Base-by-base conservation (phyloP, 2,113 vertebrate genomes). In the Pogona vitticeps region DNA sequence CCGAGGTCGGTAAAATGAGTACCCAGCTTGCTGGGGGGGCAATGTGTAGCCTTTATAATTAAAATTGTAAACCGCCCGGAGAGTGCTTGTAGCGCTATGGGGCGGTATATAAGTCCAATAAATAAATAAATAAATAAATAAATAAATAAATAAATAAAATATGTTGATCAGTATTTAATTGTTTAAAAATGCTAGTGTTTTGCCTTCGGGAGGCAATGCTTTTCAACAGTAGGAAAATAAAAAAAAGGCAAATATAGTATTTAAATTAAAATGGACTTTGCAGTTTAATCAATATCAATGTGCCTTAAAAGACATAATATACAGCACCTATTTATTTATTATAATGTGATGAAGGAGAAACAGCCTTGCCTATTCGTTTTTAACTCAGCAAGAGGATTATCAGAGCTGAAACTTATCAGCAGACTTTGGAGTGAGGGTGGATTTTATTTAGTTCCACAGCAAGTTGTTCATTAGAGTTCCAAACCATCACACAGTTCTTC, bases 401-500 rank as follows among this genome's bases (percentile, higher is more conserved):
- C 71, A 80, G n/a, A 76, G 76, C 9, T 5, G 31, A 73, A 82
- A 89, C 31, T 80, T 63, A 80, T 31, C 52, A 46, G 46, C 65
- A 80, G 80, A 40, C 68, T 82, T 88, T 79, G 52, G 13, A 23
- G 20, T 89, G 84, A 86, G 83, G 79, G 1, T 38, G 33, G 36
- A 23, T 23, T 91, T 90, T 83, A 86, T 83, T 81, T 40, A 88
- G 78, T 61, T 88, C 20, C 13, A 12, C 42, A 59, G 42, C 0
- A 82, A 91, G 28, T 42, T 76, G 58, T 80, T 93, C 78, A 59
- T 46, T 90, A 86, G 83, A 70, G 28, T 86, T 83, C 84, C 88
- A 87, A 93, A 65, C 72, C 87, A 81, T 85, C 68, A 82, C 68
- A 90, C 20, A 90, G 83, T 28, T 71, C 26, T 23, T 82, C 68